A percentile compares a stretch with the other conserved stretches of the same genome.
phyloP scores from a whole-genome alignment of 2,797 vertebrate species.

The Malacoctenus gilli region DNA sequence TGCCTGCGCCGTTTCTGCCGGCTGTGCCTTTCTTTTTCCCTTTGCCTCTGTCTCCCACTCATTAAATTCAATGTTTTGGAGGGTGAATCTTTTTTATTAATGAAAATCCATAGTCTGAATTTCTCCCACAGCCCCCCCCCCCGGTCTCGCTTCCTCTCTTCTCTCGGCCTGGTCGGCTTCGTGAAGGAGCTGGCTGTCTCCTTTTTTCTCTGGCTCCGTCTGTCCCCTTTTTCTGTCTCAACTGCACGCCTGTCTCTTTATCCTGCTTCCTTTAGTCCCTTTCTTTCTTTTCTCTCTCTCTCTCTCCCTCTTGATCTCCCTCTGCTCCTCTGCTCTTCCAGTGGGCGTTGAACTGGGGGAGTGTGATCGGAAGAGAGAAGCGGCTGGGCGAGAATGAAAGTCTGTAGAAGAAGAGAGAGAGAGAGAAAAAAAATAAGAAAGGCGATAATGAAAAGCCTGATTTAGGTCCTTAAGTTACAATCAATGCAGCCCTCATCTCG shows the following conservation, averaged over 20 bases:
- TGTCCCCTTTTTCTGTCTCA: slow-evolving; percentile 56
- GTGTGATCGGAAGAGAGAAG: slow-evolving; percentile 80
- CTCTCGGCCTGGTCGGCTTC: slow-evolving; percentile 30
- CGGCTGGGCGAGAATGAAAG: slow-evolving; percentile 78
- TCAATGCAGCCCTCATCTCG: slow-evolving; percentile 52
- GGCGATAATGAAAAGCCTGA: slow-evolving; percentile 80
- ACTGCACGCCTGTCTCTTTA: slow-evolving; percentile 34
- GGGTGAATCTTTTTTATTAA: slow-evolving; percentile 44
- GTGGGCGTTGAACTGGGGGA: slow-evolving; percentile 80
- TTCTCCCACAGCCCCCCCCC: slow-evolving; percentile 34
- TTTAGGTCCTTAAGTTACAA: slow-evolving; percentile 72
- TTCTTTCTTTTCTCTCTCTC: slow-evolving; percentile 24
- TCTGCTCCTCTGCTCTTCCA: slow-evolving; percentile 66
- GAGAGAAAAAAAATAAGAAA: slow-evolving; percentile 67
- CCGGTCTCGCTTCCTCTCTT: slow-evolving; percentile 26
- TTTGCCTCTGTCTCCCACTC: slow-evolving; percentile 22
- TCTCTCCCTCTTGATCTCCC: slow-evolving; percentile 54
- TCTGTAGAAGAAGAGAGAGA: slow-evolving; percentile 66
- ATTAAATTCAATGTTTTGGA: slow-evolving; percentile 46
- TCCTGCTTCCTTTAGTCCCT: slow-evolving; percentile 20
- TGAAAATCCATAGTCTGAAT: slow-evolving; percentile 59
- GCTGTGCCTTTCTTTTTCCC: slow-evolving; percentile 6
- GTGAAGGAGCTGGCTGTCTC: slow-evolving; percentile 40
- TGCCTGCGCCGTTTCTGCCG: slow-evolving; percentile 19
- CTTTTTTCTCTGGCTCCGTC: slow-evolving; percentile 31